Percentiles rank a stretch among this genome's conserved stretches.
These are phyloP conservation scores for Pseudococcus longispinus DNA, from an alignment of 2,888 invertebrate species.

Conservation along the genomic window DNA sequence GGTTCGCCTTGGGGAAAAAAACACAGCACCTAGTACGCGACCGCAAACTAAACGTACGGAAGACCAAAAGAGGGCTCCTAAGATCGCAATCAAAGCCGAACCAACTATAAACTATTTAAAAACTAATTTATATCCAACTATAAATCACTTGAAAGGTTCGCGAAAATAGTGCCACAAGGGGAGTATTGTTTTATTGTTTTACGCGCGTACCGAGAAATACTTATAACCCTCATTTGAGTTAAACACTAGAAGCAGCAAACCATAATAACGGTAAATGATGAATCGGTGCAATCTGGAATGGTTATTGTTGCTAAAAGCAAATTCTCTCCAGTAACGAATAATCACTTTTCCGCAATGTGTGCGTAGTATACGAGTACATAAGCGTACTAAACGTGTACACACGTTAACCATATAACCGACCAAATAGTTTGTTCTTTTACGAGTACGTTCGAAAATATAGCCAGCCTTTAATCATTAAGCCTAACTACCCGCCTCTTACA, in stretches of 20 bases:
- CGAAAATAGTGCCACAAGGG: constrained; percentile 38
- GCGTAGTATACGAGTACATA: neutral
- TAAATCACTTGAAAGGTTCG: constrained; percentile 33
- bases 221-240: constrained; percentile 45
- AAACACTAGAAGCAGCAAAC: constrained; percentile 30
- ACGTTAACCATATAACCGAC: constrained; percentile 9
- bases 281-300: constrained; percentile 36
- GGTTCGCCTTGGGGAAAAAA: neutral
- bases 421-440: constrained; percentile 26
- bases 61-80: neutral
- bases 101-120: constrained; percentile 45
- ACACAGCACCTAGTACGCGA: neutral
- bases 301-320: constrained; percentile 35
- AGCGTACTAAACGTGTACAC: neutral
- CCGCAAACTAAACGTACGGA: neutral
- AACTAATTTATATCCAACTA: constrained; percentile 41
- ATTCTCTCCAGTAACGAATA: constrained; percentile 8
- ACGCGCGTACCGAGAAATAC: constrained; percentile 28
- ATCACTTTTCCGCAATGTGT: neutral
- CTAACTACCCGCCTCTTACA: constrained; percentile 16
- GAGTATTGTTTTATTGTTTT: constrained; percentile 44
- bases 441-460: constrained; percentile 11
- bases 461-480: constrained; percentile 17
- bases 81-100: constrained; percentile 40
- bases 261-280: constrained; percentile 46